These are phyloP conservation scores for Agrilus mali DNA, from an alignment of 2,888 invertebrate genomes.

Conservation along the genomic window DNA sequence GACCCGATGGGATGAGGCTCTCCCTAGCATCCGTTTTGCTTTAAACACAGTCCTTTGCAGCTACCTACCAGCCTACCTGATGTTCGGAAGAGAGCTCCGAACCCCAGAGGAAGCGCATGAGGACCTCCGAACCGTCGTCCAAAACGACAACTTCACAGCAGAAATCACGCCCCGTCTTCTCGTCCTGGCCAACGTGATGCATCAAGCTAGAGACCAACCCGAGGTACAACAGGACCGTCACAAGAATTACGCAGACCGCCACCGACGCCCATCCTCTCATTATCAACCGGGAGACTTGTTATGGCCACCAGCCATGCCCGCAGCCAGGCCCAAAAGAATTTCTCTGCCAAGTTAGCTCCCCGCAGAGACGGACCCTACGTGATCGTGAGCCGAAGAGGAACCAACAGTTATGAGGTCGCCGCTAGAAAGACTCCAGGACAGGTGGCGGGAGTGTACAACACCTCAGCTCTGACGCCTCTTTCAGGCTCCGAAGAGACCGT, in stretches of 20 bases:
- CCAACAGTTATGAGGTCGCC: too few species aligned
- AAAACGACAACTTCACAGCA: conserved; percentile 9
- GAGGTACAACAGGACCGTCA: conserved; percentile 12
- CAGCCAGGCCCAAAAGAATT: conserved; percentile 13
- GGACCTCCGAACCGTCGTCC: conserved; percentile 6
- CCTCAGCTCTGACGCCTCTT: too few species aligned
- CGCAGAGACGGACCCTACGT: too few species aligned
- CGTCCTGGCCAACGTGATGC: conserved; percentile 6
- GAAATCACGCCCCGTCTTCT: conserved; percentile 9
- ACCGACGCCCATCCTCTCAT: conserved; percentile 10
- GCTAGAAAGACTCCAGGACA: too few species aligned
- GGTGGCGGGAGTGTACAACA: too few species aligned
- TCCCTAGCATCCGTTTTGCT: conserved; percentile 25
- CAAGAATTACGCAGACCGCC: conserved; percentile 12
- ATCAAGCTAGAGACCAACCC: conserved; percentile 11
- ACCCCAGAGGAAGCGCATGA: conserved; percentile 20
- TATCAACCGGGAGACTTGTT: conserved; percentile 16
- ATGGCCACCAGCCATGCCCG: conserved; percentile 15
- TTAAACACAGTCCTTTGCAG: conserved; percentile 24
- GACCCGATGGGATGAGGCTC: conserved; percentile 17
- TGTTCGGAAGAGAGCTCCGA: conserved; percentile 22
- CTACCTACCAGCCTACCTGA: conserved; percentile 23
- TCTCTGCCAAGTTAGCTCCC: conserved; percentile 8
- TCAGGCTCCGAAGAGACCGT: too few species aligned
- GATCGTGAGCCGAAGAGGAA: too few species aligned